Evolutionary conservation across 1,140 invertebrate species (phyloP), one percentile per base, ranked within the genome.

Genomic region (Heliconius melpomene): DNA sequence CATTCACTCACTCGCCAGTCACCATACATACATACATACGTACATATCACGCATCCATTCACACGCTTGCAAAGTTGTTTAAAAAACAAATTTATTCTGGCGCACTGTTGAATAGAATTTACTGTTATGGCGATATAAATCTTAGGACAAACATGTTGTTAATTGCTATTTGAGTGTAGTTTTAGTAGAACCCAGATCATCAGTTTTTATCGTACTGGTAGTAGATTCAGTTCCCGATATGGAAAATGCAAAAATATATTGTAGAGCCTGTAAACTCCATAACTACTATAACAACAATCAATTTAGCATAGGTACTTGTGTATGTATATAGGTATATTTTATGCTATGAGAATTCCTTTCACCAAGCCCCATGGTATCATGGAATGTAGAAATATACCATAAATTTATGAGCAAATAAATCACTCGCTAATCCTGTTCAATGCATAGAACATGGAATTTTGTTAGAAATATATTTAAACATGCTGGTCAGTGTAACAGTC

Each of bases 51-150:
- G 26, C 52, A 75, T 75, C 74, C 18, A 60, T 78, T 84, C 83
- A 72, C 36, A 66, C 83, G 76, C 80, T 40, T 50, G 18, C 40
- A 77, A 36, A 60, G 26, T 57, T 73, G 38, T 78, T 82, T 76
- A 76, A 76, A 76, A 79, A 79, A 50, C 77, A 82, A 82, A 82
- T 82, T 79, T 72, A 82, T 82, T 82, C 80, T 26, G 13, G 32
- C 26, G 26, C 52, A 79, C 20, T 84, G 29, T 52, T 50, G 9
- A 75, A 18, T 26, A 76, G 60, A 71, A 77, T 77, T 60, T 77
- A 60, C 50, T 57, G 23, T 66, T 66, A 66, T 66, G 29, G 60
- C 60, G 60, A 66, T 66, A 66, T 66, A 66, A 66, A 66, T 66
- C 60, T 66, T 29, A 66, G 60, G 36, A 70, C 57, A n/a, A 57